These are phyloP conservation scores for Engystomops pustulosus DNA, from an alignment of 2,113 vertebrate species.

Conservation along the genomic window DNA sequence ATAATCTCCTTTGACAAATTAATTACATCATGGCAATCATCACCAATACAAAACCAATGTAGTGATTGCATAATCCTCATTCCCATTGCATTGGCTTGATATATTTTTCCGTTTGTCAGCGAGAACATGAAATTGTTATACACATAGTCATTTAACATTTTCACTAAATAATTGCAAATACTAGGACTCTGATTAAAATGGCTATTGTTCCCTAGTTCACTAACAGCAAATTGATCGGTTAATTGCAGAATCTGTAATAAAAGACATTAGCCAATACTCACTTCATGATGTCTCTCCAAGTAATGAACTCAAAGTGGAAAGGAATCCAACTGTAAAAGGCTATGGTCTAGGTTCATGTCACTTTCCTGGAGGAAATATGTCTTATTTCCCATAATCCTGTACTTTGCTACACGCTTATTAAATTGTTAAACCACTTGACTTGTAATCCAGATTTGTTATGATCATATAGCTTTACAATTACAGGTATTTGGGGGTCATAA, in stretches of 20 bases:
- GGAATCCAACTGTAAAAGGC: neutral
- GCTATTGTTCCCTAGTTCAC: neutral
- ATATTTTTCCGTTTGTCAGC: slow-evolving; percentile 3
- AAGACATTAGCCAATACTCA: slow-evolving; percentile 35
- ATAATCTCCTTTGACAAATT: neutral
- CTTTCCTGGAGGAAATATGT: neutral
- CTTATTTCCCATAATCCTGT: neutral
- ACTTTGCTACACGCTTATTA: neutral
- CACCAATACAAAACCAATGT: neutral
- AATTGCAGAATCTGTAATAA: slow-evolving; percentile 49
- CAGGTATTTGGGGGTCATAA: slow-evolving; percentile 8
- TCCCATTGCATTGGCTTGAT: too few species aligned
- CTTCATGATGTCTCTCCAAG: neutral
- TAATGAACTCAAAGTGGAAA: slow-evolving; percentile 26
- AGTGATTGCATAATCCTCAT: slow-evolving; percentile 36
- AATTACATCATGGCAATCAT: slow-evolving; percentile 26
- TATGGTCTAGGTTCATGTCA: neutral
- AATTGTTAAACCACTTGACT: neutral
- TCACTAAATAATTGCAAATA: slow-evolving; percentile 17
- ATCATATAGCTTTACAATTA: too few species aligned
- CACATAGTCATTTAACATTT: slow-evolving; percentile 24
- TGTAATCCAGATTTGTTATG: neutral
- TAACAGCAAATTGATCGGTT: slow-evolving; percentile 40
- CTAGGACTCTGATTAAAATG: slow-evolving; percentile 21
- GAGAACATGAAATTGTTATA: slow-evolving; percentile 9